Evolutionary conservation across 2,888 invertebrate species (phyloP).

Genomic region (Leuctra nigra): DNA sequence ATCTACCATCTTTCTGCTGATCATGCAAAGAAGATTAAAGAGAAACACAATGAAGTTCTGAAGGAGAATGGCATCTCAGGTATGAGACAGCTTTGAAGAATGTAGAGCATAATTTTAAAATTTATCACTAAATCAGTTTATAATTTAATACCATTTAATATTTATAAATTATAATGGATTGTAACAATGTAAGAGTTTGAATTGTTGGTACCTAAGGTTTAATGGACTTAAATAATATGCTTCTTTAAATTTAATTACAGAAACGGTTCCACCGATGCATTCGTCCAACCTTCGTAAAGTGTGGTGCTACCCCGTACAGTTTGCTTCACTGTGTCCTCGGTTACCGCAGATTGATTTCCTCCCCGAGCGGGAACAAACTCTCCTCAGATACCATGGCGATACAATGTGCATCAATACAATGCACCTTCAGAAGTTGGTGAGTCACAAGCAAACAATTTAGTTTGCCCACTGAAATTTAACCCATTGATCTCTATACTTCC

Average conservation of each 20-base stretch:
- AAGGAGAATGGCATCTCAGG: constrained; percentile 75
- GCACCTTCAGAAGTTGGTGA: constrained; percentile 87
- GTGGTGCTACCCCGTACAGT: constrained; percentile 92
- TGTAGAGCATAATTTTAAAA: too few relatives aligned
- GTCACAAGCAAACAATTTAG: too few relatives aligned
- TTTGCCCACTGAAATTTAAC: too few relatives aligned
- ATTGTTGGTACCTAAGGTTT: too few relatives aligned
- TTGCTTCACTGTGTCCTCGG: constrained; percentile 77
- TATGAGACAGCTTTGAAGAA: constrained; percentile 32
- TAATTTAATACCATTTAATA: too few relatives aligned
- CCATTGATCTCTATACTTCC: too few relatives aligned
- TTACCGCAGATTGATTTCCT: constrained; percentile 81
- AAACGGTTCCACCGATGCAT: constrained; percentile 39
- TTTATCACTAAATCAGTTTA: too few relatives aligned
- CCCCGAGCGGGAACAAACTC: constrained; percentile 77
- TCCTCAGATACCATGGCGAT: constrained; percentile 82
- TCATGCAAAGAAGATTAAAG: constrained; percentile 83
- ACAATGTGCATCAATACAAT: constrained; percentile 75
- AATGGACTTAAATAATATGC: too few relatives aligned
- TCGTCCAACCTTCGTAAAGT: constrained; percentile 77
- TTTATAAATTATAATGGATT: too few relatives aligned
- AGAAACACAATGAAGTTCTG: constrained; percentile 76
- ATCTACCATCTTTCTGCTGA: constrained; percentile 89
- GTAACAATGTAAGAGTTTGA: too few relatives aligned
- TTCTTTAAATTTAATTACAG: too few relatives aligned